Conservation (phyloP, 2,113 vertebrate species). For the Typhlomys cinereus region DNA sequence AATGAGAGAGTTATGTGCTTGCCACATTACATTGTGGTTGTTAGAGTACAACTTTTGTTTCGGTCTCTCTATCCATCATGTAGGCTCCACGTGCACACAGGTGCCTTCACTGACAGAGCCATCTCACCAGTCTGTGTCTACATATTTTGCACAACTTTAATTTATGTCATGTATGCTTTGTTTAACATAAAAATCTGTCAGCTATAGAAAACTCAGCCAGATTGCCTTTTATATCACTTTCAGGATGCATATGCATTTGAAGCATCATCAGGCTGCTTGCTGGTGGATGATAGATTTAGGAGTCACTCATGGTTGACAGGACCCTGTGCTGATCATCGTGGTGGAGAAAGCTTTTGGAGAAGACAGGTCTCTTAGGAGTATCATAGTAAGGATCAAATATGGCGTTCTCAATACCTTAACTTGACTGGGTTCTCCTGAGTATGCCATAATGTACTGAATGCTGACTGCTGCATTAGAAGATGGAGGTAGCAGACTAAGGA, state of each 20-base stretch:
- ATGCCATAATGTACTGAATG: background rate
- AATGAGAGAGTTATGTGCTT: too few species aligned
- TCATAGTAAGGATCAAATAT: background rate
- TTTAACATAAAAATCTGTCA: background rate
- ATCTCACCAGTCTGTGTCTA: too few species aligned
- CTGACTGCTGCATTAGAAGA: background rate
- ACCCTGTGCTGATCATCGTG: background rate
- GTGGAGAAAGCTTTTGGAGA: background rate
- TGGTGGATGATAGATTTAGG: background rate
- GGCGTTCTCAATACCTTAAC: background rate
- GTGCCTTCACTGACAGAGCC: too few species aligned
- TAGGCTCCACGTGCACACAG: too few species aligned
- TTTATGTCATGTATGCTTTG: conserved; percentile 39
- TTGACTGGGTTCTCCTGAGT: background rate
- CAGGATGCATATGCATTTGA: background rate
- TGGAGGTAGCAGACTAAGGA: background rate
- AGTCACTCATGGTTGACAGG: background rate
- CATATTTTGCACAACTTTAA: background rate
- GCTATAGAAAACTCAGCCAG: background rate
- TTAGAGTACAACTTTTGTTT: too few species aligned
- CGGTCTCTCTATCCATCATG: too few species aligned
- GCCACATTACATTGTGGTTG: too few species aligned
- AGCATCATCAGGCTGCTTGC: background rate
- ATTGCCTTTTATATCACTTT: background rate
- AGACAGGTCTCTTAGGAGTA: background rate